Conservation (phyloP, 2,113 vertebrate genomes). For the Spermophilus dauricus region DNA sequence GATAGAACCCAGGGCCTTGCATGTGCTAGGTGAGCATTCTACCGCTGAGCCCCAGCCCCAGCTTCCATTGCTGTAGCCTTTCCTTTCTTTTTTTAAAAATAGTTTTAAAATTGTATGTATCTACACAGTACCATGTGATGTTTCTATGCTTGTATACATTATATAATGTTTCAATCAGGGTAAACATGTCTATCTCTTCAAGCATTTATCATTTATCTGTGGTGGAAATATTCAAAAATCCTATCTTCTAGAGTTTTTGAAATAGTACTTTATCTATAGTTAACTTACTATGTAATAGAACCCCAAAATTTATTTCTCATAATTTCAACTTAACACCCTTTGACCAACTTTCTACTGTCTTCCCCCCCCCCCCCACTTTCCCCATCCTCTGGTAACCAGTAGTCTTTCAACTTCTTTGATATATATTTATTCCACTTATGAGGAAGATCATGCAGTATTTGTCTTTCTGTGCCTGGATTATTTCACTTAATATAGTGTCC, state of each 20-base stretch:
- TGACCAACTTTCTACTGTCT: background rate
- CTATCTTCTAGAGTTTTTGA: background rate
- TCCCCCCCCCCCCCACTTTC: too few species aligned
- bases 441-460: background rate
- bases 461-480: background rate
- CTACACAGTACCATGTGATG: background rate
- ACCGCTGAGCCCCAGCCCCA: too few species aligned
- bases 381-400: background rate
- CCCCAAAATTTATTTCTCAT: background rate
- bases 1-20: too few species aligned
- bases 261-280: background rate
- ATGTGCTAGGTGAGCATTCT: too few species aligned
- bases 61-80: background rate
- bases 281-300: background rate
- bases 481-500: background rate
- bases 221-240: background rate
- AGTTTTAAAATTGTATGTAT: background rate
- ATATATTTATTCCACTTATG: background rate
- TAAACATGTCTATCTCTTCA: background rate
- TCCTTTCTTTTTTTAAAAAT: background rate
- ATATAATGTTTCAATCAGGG: background rate
- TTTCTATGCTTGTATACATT: background rate
- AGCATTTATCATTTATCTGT: background rate
- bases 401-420: background rate
- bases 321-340: background rate